Conservation (phyloP, 2,888 invertebrate species). For the Steromphala cineraria region DNA sequence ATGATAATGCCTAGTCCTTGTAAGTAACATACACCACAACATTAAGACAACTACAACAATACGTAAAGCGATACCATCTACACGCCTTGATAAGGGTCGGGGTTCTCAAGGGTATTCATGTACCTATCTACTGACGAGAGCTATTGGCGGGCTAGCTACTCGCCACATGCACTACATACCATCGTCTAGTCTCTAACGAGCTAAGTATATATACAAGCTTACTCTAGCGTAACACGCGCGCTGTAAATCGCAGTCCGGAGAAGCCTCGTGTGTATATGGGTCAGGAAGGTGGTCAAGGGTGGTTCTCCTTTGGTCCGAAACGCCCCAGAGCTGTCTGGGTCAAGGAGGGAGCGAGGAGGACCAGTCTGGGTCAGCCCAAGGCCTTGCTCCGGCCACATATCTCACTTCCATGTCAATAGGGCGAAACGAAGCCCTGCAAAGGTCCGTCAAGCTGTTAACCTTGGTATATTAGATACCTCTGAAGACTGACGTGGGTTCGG, state of each 20-base stretch:
- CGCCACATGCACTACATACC: not conserved
- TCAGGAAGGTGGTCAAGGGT: constrained; percentile 3
- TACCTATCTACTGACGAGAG: too few species aligned
- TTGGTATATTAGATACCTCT: constrained; percentile 8
- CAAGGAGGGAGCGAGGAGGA: not conserved
- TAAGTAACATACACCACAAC: too few species aligned
- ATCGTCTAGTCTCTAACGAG: not conserved
- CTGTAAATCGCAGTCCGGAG: not conserved
- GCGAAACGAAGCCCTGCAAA: not conserved
- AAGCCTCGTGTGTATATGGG: not conserved
- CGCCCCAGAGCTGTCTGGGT: constrained; percentile 9
- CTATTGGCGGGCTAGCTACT: too few species aligned
- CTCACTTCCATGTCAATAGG: not conserved
- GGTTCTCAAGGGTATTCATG: too few species aligned
- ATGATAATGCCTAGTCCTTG: too few species aligned
- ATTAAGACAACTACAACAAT: too few species aligned
- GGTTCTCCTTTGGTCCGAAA: not conserved
- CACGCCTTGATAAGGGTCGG: too few species aligned
- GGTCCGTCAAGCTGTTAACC: not conserved
- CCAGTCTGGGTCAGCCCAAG: not conserved
- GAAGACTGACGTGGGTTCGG: not conserved
- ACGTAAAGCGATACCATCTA: too few species aligned
- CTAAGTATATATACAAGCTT: constrained; percentile 1
- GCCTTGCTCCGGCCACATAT: not conserved
- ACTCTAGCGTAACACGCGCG: constrained; percentile 10